These are phyloP conservation scores for Bovichtus variegatus DNA, from an alignment of 2,797 vertebrate genomes.

Conservation along the genomic window DNA sequence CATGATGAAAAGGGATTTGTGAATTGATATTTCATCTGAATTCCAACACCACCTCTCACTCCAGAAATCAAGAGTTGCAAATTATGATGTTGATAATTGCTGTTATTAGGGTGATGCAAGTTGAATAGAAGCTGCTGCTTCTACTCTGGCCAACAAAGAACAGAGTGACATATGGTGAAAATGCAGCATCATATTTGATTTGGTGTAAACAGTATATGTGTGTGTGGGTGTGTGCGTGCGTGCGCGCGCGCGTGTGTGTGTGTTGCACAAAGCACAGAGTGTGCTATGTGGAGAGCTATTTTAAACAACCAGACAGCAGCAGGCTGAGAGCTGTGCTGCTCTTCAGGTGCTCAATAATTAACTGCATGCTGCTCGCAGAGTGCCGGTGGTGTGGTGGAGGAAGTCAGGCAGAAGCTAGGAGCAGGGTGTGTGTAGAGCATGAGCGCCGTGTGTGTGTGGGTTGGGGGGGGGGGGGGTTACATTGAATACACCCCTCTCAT, in stretches of 20 bases:
- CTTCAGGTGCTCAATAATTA: constrained; percentile 81
- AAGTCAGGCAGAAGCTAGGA: constrained; percentile 68
- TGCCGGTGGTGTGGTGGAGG: constrained; percentile 40
- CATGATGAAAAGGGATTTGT: constrained; percentile 7
- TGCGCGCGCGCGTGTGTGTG: constrained; percentile 32
- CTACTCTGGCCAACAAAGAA: constrained; percentile 15
- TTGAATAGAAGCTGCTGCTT: constrained; percentile 20
- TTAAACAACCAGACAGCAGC: constrained; percentile 67
- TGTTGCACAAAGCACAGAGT: neutral
- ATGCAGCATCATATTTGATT: constrained; percentile 44
- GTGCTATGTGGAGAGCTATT: constrained; percentile 49
- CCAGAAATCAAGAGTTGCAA: constrained; percentile 21
- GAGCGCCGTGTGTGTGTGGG: constrained; percentile 10
- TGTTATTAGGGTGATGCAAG: constrained; percentile 32
- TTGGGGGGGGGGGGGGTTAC: constrained; percentile 14
- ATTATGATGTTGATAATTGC: constrained; percentile 39
- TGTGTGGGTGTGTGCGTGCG: constrained; percentile 19
- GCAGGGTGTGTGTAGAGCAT: constrained; percentile 9
- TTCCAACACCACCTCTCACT: neutral
- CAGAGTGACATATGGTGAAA: constrained; percentile 32
- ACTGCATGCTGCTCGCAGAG: constrained; percentile 63
- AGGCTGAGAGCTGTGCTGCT: constrained; percentile 63
- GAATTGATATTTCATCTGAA: constrained; percentile 33
- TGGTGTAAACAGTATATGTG: constrained; percentile 43
- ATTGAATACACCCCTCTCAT: constrained; percentile 54